These are phyloP conservation scores for Luperina testacea DNA, from an alignment of 2,888 invertebrate species.

Conservation along the genomic window DNA sequence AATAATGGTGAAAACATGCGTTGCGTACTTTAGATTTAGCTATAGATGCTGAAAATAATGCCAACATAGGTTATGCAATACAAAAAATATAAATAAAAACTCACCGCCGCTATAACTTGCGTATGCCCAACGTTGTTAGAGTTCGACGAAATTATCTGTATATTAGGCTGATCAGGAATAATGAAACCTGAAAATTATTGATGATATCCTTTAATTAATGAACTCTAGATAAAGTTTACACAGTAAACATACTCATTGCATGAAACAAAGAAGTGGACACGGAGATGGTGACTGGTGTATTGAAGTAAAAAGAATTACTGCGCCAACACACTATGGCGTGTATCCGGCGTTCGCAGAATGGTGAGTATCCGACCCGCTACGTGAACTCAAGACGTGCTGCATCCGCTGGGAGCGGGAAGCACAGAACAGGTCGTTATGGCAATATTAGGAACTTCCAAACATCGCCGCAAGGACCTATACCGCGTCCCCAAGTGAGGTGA, in stretches of 20 bases:
- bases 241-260: neutral
- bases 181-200: constrained; percentile 51
- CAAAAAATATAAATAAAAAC: constrained; percentile 51
- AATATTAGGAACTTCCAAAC: neutral
- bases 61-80: no score
- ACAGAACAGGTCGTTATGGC: neutral
- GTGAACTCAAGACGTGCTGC: neutral
- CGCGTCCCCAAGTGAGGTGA: neutral
- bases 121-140: constrained; percentile 88
- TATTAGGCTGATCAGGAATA: constrained; percentile 82
- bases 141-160: constrained; percentile 86
- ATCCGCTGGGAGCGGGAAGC: neutral
- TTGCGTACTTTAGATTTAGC: neutral
- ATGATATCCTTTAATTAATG: constrained; percentile 5
- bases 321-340: neutral
- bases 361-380: neutral
- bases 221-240: neutral
- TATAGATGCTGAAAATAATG: neutral
- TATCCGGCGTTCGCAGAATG: neutral
- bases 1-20: neutral
- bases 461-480: neutral
- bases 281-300: neutral
- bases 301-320: neutral
- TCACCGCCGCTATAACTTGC: constrained; percentile 88
- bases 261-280: neutral